Conservation (phyloP, 2,797 vertebrate species). For the Phrynocephalus forsythii region DNA sequence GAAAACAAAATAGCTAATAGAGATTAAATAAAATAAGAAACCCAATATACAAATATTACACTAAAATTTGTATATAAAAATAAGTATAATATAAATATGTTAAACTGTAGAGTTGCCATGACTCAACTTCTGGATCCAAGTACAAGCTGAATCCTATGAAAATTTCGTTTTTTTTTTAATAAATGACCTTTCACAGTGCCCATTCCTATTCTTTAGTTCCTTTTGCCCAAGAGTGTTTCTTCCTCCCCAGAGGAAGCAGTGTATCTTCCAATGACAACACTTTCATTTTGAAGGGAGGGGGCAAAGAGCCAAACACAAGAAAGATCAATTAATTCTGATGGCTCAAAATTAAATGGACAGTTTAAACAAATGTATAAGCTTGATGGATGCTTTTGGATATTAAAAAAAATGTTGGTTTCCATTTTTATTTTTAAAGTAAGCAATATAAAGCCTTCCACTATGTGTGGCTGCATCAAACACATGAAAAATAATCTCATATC, state of each 20-base stretch:
- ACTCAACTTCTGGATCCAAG: too few species aligned
- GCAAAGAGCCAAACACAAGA: not conserved
- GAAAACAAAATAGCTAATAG: too few species aligned
- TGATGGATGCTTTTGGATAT: slow-evolving; percentile 34
- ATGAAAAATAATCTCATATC: slow-evolving; percentile 30
- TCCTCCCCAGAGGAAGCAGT: not conserved
- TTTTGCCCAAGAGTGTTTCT: not conserved
- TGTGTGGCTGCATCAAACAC: slow-evolving; percentile 4
- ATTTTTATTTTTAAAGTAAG: not conserved
- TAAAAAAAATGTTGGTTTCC: not conserved
- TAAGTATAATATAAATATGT: too few species aligned
- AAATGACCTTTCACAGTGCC: not conserved
- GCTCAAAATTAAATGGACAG: too few species aligned
- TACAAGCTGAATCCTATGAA: not conserved
- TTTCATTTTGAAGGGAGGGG: not conserved
- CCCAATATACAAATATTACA: too few species aligned
- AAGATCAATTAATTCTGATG: slow-evolving; percentile 22
- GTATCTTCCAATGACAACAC: not conserved
- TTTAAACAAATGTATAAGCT: not conserved
- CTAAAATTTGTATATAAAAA: too few species aligned
- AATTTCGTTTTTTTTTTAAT: not conserved
- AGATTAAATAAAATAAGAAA: too few species aligned
- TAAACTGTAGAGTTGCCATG: too few species aligned
- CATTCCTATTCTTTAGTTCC: not conserved
- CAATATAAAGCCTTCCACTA: slow-evolving; percentile 21